Evolutionary conservation across 2,888 invertebrate genomes (phyloP).

Genomic region (Caradrina clavipalpis): DNA sequence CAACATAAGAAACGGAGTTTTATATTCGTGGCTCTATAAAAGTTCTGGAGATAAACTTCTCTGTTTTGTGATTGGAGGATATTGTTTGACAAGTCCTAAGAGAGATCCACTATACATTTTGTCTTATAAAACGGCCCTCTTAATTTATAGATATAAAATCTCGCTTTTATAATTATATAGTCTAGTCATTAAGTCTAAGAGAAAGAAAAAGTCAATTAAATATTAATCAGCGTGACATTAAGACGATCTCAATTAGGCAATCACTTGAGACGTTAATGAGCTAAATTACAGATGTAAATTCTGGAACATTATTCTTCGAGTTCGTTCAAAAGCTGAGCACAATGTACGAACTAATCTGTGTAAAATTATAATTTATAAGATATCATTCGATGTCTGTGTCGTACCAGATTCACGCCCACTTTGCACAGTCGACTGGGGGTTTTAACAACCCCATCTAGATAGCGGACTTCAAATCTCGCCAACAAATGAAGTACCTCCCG

Average conservation of each 20-base stretch:
- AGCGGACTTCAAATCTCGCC: slow-evolving; percentile 67
- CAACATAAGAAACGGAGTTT: slow-evolving; percentile 37
- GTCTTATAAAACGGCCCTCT: neutral
- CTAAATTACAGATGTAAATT: slow-evolving; percentile 35
- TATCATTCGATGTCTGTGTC: slow-evolving; percentile 59
- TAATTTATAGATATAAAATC: neutral
- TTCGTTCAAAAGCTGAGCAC: slow-evolving; percentile 20
- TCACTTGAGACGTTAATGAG: slow-evolving; percentile 23
- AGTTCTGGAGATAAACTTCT: slow-evolving; percentile 32
- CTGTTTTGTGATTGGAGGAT: slow-evolving; percentile 37
- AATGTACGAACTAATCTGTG: slow-evolving; percentile 44
- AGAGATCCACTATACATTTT: slow-evolving; percentile 2
- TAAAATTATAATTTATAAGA: slow-evolving; percentile 61
- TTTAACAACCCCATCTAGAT: slow-evolving; percentile 61
- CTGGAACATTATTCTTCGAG: neutral
- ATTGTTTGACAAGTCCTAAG: slow-evolving; percentile 12
- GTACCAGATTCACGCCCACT: slow-evolving; percentile 34
- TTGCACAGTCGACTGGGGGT: slow-evolving; percentile 34
- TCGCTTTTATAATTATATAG: neutral
- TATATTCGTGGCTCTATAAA: slow-evolving; percentile 42
- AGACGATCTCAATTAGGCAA: slow-evolving; percentile 5
- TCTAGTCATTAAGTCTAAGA: neutral
- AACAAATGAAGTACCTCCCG: slow-evolving; percentile 68
- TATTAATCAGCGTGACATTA: slow-evolving; percentile 41
- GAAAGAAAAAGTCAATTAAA: slow-evolving; percentile 7